These are phyloP conservation scores for Plutella xylostella DNA, from an alignment of 2,888 invertebrate genomes.

Conservation along the genomic window DNA sequence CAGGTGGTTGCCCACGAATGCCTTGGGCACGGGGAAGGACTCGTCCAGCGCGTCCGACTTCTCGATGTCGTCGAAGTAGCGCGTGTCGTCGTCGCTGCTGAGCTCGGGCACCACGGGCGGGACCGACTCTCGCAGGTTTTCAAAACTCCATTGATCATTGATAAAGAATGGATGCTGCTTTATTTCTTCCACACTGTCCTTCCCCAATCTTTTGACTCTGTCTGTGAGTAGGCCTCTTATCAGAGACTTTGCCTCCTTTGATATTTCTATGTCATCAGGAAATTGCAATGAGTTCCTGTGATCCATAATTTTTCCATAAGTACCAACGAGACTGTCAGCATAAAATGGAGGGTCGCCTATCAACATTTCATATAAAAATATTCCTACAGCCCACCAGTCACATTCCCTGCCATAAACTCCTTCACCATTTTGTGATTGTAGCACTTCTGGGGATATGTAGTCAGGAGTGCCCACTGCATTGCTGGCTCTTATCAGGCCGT, in stretches of 20 bases:
- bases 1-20: conserved; percentile 97
- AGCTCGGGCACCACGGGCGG: conserved; percentile 98
- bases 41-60: conserved; percentile 94
- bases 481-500: conserved; percentile 95
- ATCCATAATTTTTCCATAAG: conserved; percentile 99
- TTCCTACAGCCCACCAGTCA: conserved; percentile 99
- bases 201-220: conserved; percentile 87
- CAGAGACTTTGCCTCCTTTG: conserved; percentile 85
- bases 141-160: conserved; percentile 98
- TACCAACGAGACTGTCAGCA: conserved; percentile 97
- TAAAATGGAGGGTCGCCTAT: conserved; percentile 99
- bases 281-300: conserved; percentile 96
- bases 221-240: conserved; percentile 96
- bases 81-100: conserved; percentile 96
- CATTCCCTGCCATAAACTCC: conserved; percentile 98
- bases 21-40: conserved; percentile 95
- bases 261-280: conserved; percentile 95
- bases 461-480: conserved; percentile 99
- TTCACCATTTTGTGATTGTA: conserved; percentile 96
- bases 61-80: conserved; percentile 98
- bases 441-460: conserved; percentile 98
- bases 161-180: conserved; percentile 94
- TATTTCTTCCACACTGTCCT: conserved; percentile 94
- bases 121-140: conserved; percentile 91
- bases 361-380: conserved; percentile 98